These are phyloP conservation scores for Zaprionus nigranus DNA, from an alignment of 1,140 invertebrate genomes.

Conservation along the genomic window DNA sequence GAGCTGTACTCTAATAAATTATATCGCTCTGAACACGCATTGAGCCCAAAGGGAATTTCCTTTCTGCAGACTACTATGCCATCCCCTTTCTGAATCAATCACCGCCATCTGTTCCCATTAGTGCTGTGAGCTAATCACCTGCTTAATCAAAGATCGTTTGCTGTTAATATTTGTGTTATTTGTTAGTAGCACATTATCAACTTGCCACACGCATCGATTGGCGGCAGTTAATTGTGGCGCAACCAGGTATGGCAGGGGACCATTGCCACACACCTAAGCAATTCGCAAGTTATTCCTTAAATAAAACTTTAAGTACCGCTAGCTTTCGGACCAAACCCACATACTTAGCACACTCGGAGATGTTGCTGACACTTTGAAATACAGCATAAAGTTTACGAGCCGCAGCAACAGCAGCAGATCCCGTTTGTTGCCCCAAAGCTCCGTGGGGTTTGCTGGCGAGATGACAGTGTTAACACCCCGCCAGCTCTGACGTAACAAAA, in stretches of 20 bases:
- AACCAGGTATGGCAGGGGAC: neutral
- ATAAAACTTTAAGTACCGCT: slow-evolving; percentile 49
- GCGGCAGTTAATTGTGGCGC: slow-evolving; percentile 12
- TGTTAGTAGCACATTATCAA: slow-evolving; percentile 21
- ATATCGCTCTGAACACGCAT: too few relatives aligned
- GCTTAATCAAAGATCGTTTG: neutral
- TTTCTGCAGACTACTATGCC: too few relatives aligned
- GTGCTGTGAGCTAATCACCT: neutral
- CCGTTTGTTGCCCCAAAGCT: slow-evolving; percentile 8
- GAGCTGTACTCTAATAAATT: too few relatives aligned
- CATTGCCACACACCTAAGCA: slow-evolving; percentile 22
- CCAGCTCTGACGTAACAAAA: slow-evolving; percentile 45
- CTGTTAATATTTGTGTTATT: slow-evolving; percentile 7
- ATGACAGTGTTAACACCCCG: slow-evolving; percentile 39
- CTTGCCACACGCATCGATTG: slow-evolving; percentile 29
- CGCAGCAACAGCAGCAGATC: slow-evolving; percentile 19
- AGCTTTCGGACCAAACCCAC: slow-evolving; percentile 23
- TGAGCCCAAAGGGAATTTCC: too few relatives aligned
- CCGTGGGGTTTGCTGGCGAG: slow-evolving; percentile 20
- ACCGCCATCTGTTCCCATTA: neutral
- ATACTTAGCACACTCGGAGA: slow-evolving; percentile 30
- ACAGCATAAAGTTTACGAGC: slow-evolving; percentile 47
- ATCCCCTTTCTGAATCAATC: neutral
- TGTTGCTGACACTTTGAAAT: slow-evolving; percentile 45
- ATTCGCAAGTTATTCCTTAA: slow-evolving; percentile 36